Percentiles rank a stretch among this genome's conserved stretches.
phyloP scores from a whole-genome alignment of 2,888 invertebrate genomes.

The Andrena marginata region DNA sequence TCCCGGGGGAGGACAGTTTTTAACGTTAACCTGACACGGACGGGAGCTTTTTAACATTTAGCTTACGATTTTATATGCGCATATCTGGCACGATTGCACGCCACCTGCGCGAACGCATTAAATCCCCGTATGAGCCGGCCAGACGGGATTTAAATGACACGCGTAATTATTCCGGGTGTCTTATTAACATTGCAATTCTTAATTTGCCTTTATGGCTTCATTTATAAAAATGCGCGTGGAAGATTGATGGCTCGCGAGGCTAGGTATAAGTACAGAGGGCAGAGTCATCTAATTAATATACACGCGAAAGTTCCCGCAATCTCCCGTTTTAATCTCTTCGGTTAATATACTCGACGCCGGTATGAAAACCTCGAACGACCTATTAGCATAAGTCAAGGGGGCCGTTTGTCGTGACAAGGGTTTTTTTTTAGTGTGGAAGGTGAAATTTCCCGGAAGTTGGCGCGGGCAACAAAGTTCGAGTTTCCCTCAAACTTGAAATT shows the following conservation, averaged over 20 bases:
- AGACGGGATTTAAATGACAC: slow-evolving; percentile 12
- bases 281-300: slow-evolving; percentile 28
- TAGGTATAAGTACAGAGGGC: neutral
- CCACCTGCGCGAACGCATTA: neutral
- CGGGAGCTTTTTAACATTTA: slow-evolving; percentile 31
- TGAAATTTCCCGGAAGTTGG: slow-evolving; percentile 28
- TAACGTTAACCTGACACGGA: slow-evolving; percentile 23
- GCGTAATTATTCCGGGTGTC: neutral
- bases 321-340: slow-evolving; percentile 25
- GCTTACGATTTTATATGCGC: slow-evolving; percentile 1
- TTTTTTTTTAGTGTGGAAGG: slow-evolving; percentile 9
- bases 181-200: slow-evolving; percentile 29
- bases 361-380: slow-evolving; percentile 25
- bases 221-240: neutral
- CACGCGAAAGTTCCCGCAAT: slow-evolving; percentile 19
- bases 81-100: neutral
- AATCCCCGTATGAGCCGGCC: slow-evolving; percentile 7
- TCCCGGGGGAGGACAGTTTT: slow-evolving; percentile 7
- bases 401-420: slow-evolving; percentile 11
- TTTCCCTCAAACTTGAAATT: slow-evolving; percentile 36
- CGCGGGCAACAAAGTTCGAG: neutral
- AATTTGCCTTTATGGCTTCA: neutral
- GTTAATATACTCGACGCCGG: slow-evolving; percentile 25
- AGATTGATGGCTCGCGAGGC: neutral
- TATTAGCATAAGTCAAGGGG: slow-evolving; percentile 4